A percentile compares a stretch with the other conserved stretches of the same genome.
Conservation (phyloP, 2,888 invertebrate genomes). For the Nymphalis c-album region DNA sequence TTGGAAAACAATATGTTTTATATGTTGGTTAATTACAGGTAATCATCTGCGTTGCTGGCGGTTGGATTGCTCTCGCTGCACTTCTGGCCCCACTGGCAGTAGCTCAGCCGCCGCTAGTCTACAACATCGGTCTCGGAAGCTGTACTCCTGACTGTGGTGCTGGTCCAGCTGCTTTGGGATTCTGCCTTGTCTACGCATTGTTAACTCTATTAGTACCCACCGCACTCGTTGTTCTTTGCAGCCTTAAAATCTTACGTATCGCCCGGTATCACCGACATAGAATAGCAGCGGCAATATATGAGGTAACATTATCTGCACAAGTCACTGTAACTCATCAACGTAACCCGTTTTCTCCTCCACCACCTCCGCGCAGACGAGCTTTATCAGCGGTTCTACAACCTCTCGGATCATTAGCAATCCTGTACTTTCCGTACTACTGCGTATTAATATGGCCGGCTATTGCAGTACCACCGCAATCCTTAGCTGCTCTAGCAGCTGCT, state of each 20-base stretch:
- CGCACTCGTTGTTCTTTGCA: constrained; percentile 86
- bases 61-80: constrained; percentile 85
- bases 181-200: constrained; percentile 84
- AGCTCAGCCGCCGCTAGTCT: constrained; percentile 74
- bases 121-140: constrained; percentile 78
- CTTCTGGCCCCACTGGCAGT: constrained; percentile 85
- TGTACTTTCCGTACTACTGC: constrained; percentile 89
- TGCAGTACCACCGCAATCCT: constrained; percentile 59
- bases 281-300: constrained; percentile 92
- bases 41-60: constrained; percentile 83
- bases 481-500: constrained; percentile 84
- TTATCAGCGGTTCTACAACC: constrained; percentile 87
- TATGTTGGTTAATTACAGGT: constrained; percentile 63
- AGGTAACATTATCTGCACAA: constrained; percentile 91
- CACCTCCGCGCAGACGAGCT: constrained; percentile 84
- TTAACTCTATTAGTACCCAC: constrained; percentile 85
- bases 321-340: constrained; percentile 91
- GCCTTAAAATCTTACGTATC: constrained; percentile 85
- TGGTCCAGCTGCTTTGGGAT: constrained; percentile 82
- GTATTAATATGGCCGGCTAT: constrained; percentile 85
- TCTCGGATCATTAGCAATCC: constrained; percentile 85
- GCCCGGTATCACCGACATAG: constrained; percentile 89
- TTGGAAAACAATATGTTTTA: no score
- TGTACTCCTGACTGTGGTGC: constrained; percentile 86
- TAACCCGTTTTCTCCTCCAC: constrained; percentile 88